These are phyloP conservation scores for Cryptus armator DNA, from an alignment of 2,888 invertebrate genomes.

Conservation along the genomic window DNA sequence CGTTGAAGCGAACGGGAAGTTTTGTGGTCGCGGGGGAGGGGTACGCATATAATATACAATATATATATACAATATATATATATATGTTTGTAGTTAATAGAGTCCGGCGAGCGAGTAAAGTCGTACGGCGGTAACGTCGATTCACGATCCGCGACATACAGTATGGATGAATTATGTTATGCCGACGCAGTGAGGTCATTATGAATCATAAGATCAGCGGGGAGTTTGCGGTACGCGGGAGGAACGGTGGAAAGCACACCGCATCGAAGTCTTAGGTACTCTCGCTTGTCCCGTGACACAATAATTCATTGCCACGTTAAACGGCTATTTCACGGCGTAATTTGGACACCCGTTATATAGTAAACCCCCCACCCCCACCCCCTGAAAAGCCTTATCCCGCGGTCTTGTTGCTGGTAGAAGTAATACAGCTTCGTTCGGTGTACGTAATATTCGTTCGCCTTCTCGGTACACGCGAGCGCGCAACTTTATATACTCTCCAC, in stretches of 20 bases:
- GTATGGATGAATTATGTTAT: conserved; percentile 62
- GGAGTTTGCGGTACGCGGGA: conserved; percentile 21
- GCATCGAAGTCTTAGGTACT: not conserved
- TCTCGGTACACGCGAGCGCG: not conserved
- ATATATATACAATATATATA: too few species aligned
- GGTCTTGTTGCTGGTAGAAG: conserved; percentile 14
- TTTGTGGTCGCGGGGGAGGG: not conserved
- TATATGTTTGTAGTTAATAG: not conserved
- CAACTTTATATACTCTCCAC: conserved; percentile 24
- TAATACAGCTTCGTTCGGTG: not conserved
- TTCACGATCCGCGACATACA: conserved; percentile 32
- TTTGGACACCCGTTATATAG: conserved; percentile 73
- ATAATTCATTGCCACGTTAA: conserved; percentile 76
- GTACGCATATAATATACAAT: too few species aligned
- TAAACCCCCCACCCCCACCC: not conserved
- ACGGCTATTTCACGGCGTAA: conserved; percentile 77
- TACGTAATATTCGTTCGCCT: not conserved
- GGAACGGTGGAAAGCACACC: conserved; percentile 30
- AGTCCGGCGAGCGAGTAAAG: not conserved
- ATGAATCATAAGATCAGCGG: conserved; percentile 56
- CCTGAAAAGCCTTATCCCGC: conserved; percentile 30
- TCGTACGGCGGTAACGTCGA: conserved; percentile 47
- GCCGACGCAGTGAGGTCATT: conserved; percentile 26
- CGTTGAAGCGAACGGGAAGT: conserved; percentile 1
- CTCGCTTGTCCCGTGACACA: conserved; percentile 59